Evolutionary conservation across 2,888 invertebrate genomes (phyloP).

Genomic region (Campoplex capitator): DNA sequence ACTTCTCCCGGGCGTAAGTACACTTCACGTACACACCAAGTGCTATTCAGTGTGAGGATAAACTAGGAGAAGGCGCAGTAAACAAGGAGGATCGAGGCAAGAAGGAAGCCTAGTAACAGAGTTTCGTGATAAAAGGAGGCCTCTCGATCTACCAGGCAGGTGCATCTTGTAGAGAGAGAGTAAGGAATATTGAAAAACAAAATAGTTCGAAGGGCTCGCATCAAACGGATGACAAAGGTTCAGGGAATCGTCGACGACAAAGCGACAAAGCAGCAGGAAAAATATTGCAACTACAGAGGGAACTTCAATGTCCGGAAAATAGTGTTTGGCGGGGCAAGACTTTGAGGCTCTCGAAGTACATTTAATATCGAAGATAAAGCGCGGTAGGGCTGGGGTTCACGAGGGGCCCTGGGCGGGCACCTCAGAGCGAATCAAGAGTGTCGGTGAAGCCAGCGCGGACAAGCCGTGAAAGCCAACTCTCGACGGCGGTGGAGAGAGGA

Average conservation of each 20-base stretch:
- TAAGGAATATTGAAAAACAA: neutral
- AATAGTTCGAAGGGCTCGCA: neutral
- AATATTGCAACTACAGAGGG: neutral
- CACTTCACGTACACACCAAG: neutral
- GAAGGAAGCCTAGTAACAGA: constrained; percentile 12
- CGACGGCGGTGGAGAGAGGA: constrained; percentile 26
- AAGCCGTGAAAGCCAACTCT: constrained; percentile 31
- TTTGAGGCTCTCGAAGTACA: constrained; percentile 7
- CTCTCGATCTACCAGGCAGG: neutral
- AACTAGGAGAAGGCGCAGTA: neutral
- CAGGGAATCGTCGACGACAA: neutral
- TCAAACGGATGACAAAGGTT: neutral
- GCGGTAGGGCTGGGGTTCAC: constrained; percentile 54
- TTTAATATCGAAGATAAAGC: neutral
- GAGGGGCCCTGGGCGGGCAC: constrained; percentile 60
- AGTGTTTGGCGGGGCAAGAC: neutral
- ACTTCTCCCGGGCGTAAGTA: neutral
- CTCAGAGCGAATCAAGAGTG: constrained; percentile 44
- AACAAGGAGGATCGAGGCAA: constrained; percentile 4
- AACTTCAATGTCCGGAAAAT: neutral
- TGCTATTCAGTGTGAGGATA: constrained; percentile 11
- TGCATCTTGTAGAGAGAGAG: neutral
- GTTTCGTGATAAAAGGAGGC: neutral
- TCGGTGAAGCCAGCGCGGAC: constrained; percentile 35
- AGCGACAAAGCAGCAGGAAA: neutral